These are phyloP conservation scores for Saccopteryx bilineata DNA, from an alignment of 2,113 vertebrate species.

Conservation along the genomic window DNA sequence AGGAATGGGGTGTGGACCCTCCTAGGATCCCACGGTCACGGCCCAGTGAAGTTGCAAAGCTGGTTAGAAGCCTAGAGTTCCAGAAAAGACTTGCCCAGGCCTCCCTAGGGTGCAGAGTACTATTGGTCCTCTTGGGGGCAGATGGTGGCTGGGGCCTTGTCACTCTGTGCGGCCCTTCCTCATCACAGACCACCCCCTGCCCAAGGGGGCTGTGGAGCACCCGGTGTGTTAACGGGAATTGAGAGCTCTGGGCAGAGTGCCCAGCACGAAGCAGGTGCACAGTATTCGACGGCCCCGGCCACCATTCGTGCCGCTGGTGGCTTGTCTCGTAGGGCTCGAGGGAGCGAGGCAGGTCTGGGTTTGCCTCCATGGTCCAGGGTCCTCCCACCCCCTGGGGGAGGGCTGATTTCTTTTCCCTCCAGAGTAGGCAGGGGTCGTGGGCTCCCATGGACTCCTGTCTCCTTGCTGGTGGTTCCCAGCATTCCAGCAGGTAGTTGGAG, in stretches of 20 bases:
- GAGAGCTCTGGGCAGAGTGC: background rate
- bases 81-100: background rate
- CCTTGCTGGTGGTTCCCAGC: background rate
- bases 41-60: background rate
- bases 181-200: background rate
- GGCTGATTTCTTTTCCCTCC: background rate
- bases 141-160: background rate
- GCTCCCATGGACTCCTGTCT: background rate
- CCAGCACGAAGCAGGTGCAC: rapidly evolving
- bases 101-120: background rate
- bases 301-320: rapidly evolving
- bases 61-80: background rate
- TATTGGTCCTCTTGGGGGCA: background rate
- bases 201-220: background rate
- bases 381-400: background rate
- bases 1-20: background rate
- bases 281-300: rapidly evolving
- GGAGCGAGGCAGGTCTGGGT: background rate
- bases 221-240: rapidly evolving
- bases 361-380: background rate
- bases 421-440: background rate
- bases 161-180: background rate
- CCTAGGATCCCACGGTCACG: background rate
- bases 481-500: rapidly evolving
- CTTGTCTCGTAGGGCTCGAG: rapidly evolving